phyloP scores from a whole-genome alignment of 2,113 vertebrate species.

The Passer domesticus region DNA sequence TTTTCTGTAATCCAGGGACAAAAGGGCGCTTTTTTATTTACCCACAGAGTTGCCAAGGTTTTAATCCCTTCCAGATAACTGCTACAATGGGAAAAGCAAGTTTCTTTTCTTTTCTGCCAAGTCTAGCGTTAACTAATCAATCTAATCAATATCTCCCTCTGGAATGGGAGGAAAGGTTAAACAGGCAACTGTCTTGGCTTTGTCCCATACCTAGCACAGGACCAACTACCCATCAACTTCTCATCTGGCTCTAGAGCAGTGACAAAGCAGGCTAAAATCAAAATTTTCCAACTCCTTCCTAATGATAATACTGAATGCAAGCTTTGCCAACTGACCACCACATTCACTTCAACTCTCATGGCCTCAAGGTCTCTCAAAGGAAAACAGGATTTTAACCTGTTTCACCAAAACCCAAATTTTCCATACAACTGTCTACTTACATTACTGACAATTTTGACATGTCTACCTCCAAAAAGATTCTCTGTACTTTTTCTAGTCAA shows the following conservation, averaged over 20 bases:
- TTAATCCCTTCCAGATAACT: conserved; percentile 52
- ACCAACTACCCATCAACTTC: not conserved
- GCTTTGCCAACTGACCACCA: not conserved
- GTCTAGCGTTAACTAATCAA: conserved; percentile 7
- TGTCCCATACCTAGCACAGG: not conserved
- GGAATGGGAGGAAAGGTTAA: not conserved
- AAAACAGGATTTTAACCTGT: not conserved
- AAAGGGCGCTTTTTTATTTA: conserved; percentile 53
- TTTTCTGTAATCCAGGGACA: conserved; percentile 59
- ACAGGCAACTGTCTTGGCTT: not conserved
- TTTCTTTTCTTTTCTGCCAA: not conserved
- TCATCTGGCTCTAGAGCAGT: not conserved
- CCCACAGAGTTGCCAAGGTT: conserved; percentile 14
- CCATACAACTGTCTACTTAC: not conserved
- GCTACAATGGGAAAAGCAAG: conserved; percentile 6
- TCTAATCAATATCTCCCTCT: conserved; percentile 3
- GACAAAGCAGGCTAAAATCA: not conserved
- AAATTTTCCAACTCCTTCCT: not conserved
- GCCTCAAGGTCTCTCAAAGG: not conserved
- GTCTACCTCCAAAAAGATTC: not conserved
- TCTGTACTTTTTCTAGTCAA: not conserved
- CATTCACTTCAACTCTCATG: not conserved
- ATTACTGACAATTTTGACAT: not conserved
- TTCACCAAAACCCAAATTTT: not conserved
- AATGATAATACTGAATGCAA: not conserved